Percentiles rank a stretch among this genome's conserved stretches.
phyloP scores from a whole-genome alignment of 2,888 invertebrate genomes.

The Nipponacmea schrenckii region DNA sequence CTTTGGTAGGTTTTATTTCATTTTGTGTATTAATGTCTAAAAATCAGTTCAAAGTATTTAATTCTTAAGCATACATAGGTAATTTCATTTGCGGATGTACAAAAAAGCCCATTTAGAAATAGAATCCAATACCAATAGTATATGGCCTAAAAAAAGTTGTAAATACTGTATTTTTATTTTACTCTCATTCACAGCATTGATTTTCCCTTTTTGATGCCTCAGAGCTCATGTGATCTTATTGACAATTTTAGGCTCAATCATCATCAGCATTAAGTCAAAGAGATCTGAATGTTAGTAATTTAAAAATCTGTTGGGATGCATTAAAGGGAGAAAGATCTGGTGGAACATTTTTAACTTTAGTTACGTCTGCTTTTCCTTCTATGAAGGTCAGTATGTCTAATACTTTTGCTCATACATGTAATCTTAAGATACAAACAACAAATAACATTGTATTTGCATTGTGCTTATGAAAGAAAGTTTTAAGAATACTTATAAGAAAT shows the following conservation, averaged over 20 bases:
- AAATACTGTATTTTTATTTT: too few species aligned
- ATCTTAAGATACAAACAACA: neutral
- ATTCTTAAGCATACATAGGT: too few species aligned
- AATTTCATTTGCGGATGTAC: neutral
- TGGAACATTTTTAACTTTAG: constrained; percentile 78
- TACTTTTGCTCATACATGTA: neutral
- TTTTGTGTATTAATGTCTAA: too few species aligned
- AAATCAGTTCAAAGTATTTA: too few species aligned
- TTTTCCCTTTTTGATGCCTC: too few species aligned
- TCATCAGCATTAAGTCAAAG: constrained; percentile 66
- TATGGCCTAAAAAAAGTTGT: too few species aligned
- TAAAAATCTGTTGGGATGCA: constrained; percentile 93
- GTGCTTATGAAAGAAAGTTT: too few species aligned
- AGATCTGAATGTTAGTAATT: constrained; percentile 65
- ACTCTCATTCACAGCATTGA: too few species aligned
- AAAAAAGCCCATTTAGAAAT: too few species aligned
- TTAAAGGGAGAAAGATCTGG: constrained; percentile 82
- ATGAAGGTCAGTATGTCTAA: constrained; percentile 74
- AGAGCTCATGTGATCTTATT: too few species aligned
- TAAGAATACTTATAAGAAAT: too few species aligned
- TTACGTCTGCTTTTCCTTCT: constrained; percentile 93
- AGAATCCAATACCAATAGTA: too few species aligned
- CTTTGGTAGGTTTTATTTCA: neutral
- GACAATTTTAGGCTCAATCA: constrained; percentile 59
- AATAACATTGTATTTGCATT: neutral